A percentile compares a stretch with the other conserved stretches of the same genome.
phyloP scores from a whole-genome alignment of 2,888 invertebrate species.

The Hypercompe scribonia region DNA sequence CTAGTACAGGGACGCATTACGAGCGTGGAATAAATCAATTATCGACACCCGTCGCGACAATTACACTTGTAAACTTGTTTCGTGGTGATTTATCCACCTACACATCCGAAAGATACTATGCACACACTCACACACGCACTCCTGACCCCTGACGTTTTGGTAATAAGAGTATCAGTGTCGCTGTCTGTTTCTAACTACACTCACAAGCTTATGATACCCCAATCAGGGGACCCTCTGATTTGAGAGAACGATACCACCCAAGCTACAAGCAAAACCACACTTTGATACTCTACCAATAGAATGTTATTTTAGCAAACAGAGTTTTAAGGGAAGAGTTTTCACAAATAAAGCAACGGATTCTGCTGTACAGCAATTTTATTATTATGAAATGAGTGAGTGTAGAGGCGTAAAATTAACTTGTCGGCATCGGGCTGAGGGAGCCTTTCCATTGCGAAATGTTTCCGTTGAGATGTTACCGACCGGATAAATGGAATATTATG shows the following conservation, averaged over 20 bases:
- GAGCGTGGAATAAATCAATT: slow-evolving; percentile 77
- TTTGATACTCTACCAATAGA: slow-evolving; percentile 29
- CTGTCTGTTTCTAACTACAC: slow-evolving; percentile 75
- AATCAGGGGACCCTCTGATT: slow-evolving; percentile 77
- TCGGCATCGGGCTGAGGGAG: slow-evolving; percentile 49
- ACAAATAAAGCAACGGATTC: slow-evolving; percentile 60
- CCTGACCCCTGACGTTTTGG: slow-evolving; percentile 68
- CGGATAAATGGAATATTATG: slow-evolving; percentile 43
- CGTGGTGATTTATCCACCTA: slow-evolving; percentile 68
- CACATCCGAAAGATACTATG: slow-evolving; percentile 46
- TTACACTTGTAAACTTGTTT: slow-evolving; percentile 79
- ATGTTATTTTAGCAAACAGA: slow-evolving; percentile 25
- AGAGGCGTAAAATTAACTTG: slow-evolving; percentile 67
- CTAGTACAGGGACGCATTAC: slow-evolving; percentile 49
- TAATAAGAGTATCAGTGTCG: slow-evolving; percentile 74
- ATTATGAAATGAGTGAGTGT: slow-evolving; percentile 65
- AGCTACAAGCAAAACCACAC: slow-evolving; percentile 47
- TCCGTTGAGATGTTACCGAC: slow-evolving; percentile 40
- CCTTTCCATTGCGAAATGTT: slow-evolving; percentile 48
- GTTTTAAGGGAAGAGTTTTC: slow-evolving; percentile 48
- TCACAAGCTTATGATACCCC: slow-evolving; percentile 77
- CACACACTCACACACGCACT: slow-evolving; percentile 45
- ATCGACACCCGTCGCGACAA: slow-evolving; percentile 75
- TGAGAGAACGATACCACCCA: slow-evolving; percentile 52
- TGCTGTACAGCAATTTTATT: slow-evolving; percentile 64